Base-by-base conservation (phyloP, 2,797 vertebrate genomes). In the Girardinus metallicus region DNA sequence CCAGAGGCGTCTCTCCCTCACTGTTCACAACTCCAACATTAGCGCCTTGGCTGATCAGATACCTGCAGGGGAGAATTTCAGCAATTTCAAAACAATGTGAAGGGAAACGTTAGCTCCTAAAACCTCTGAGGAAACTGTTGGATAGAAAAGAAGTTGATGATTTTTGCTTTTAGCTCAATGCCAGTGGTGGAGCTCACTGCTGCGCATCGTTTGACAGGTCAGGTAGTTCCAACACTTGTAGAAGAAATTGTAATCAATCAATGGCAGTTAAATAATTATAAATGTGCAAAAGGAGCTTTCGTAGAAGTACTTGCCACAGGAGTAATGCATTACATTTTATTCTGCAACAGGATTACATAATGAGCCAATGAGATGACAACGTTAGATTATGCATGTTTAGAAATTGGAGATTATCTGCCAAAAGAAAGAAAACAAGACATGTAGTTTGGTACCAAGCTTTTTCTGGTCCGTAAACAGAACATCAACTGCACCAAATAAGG, bases 11-110 rank as follows among this genome's bases (percentile, higher is more conserved):
- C 89, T 99, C 98, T 29, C 99, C 99, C 94, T 99, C 99, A 88
- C 99, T 99, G 95, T 99, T 99, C 71, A 99, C 99, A 84, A 98
- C 97, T 51, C 98, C 98, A 75, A 99, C 98, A 86, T 90, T 96
- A 64, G 99, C 98, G 89, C 98, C 98, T 91, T 98, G 97, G 92
- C 95, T 95, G 92, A 99, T 98, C 91, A 99, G 96, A 96, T 98
- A 99, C 90, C 98, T 99, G 93, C 29, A 10, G 13, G 26, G 13
- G 5, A 9, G 26, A 55, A 55, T 12, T 47, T 75, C 34, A 60
- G 3, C 4, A 15, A 5, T 73, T 72, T 55, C 53, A 55, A 55
- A 73, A 76, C n/a, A 11, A 46, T 11, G 34, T 73, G 49, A 72
- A 60, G 34, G 26, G 8, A 77, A 75, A 60, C 13, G 70, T 84